A percentile compares a stretch with the other conserved stretches of the same genome.
phyloP scores from a whole-genome alignment of 2,888 invertebrate species.

The Erebia aethiops region DNA sequence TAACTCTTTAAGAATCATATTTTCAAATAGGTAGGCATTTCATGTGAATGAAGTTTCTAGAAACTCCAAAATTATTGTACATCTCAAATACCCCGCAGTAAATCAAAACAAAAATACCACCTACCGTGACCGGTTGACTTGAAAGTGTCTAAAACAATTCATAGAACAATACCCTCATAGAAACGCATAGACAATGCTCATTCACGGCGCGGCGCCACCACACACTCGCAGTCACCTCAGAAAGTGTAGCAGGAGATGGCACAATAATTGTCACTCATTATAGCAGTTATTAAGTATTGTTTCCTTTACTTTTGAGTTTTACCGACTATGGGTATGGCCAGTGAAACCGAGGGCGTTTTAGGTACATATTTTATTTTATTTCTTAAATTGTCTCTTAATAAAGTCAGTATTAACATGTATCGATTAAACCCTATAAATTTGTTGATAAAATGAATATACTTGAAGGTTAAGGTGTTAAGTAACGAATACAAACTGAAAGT shows the following conservation, averaged over 20 bases:
- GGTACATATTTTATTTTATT: too few relatives aligned
- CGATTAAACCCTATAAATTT: too few relatives aligned
- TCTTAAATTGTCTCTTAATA: too few relatives aligned
- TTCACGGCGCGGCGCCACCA: constrained; percentile 49
- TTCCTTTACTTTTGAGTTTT: constrained; percentile 68
- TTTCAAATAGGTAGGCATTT: background rate
- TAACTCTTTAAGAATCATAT: background rate
- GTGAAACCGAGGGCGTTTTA: constrained; percentile 26
- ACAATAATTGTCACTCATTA: constrained; percentile 77
- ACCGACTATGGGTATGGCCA: constrained; percentile 59
- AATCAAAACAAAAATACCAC: constrained; percentile 8
- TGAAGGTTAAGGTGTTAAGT: too few relatives aligned
- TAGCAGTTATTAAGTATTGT: constrained; percentile 72
- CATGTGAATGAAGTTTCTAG: background rate
- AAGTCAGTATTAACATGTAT: too few relatives aligned
- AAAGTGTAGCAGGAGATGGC: constrained; percentile 27
- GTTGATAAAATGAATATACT: too few relatives aligned
- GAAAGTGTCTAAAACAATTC: constrained; percentile 19
- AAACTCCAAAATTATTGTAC: background rate
- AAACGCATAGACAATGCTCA: constrained; percentile 32
- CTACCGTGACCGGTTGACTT: constrained; percentile 16
- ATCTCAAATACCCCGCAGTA: background rate
- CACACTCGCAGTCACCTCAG: constrained; percentile 31
- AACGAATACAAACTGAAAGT: too few relatives aligned
- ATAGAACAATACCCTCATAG: constrained; percentile 21